phyloP scores from a whole-genome alignment of 2,888 invertebrate species.

The Lepas anatifera region DNA sequence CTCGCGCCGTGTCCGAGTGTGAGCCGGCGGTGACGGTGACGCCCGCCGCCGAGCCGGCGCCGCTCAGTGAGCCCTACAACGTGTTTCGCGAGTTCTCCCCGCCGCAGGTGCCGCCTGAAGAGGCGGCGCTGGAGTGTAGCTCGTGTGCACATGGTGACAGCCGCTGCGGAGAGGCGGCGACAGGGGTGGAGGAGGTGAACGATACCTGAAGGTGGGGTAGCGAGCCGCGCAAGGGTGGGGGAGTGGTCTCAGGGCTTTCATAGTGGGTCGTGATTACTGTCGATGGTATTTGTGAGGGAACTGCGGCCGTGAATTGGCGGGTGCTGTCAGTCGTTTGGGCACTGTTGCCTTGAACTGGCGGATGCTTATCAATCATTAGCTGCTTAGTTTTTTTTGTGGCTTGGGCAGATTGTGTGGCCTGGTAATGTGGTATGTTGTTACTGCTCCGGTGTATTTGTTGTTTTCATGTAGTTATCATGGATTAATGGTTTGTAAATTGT shows the following conservation, averaged over 20 bases:
- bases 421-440: too few relatives aligned
- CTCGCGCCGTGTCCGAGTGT: conserved; percentile 31
- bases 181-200: not conserved
- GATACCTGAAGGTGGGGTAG: not conserved
- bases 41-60: not conserved
- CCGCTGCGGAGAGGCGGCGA: not conserved
- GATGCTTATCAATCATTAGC: too few relatives aligned
- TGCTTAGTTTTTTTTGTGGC: too few relatives aligned
- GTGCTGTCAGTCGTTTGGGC: not conserved
- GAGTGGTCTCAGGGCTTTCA: not conserved
- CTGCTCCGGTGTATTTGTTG: too few relatives aligned
- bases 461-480: too few relatives aligned
- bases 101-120: not conserved
- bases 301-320: too few relatives aligned
- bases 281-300: too few relatives aligned
- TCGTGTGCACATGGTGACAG: not conserved
- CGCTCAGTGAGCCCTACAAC: not conserved
- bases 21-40: conserved; percentile 93
- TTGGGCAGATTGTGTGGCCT: too few relatives aligned
- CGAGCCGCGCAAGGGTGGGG: not conserved
- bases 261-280: not conserved
- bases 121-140: not conserved
- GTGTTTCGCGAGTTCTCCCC: conserved; percentile 13
- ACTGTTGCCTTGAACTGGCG: not conserved
- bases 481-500: too few relatives aligned